These are phyloP conservation scores for Himalopsyche anomala DNA, from an alignment of 2,888 invertebrate species.

Conservation along the genomic window DNA sequence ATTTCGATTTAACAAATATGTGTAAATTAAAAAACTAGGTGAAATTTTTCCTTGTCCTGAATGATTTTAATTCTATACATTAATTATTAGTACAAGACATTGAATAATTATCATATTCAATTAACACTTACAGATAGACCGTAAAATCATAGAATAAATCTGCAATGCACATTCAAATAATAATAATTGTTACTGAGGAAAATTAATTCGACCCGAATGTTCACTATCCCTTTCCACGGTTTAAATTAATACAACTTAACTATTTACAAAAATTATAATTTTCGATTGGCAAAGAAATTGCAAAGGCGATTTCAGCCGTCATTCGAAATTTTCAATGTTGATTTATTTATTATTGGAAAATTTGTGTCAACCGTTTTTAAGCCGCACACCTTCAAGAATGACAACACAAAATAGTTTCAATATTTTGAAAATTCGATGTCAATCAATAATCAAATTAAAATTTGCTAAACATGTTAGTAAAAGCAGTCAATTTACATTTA, in stretches of 20 bases:
- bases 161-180: not conserved
- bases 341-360: too few relatives aligned
- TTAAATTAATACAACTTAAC: not conserved
- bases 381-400: not conserved
- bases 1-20: not conserved
- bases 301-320: not conserved
- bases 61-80: constrained; percentile 8
- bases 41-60: not conserved
- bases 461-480: constrained; percentile 13
- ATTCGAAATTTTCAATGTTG: not conserved
- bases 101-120: constrained; percentile 18
- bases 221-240: constrained; percentile 24
- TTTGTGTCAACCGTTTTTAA: too few relatives aligned
- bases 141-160: constrained; percentile 11
- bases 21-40: not conserved
- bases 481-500: constrained; percentile 47
- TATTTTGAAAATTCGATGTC: constrained; percentile 47
- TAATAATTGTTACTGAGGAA: not conserved
- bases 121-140: constrained; percentile 17
- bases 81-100: constrained; percentile 24
- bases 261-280: constrained; percentile 18
- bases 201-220: not conserved
- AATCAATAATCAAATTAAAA: constrained; percentile 38
- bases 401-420: not conserved
- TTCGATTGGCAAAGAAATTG: constrained; percentile 29